A percentile compares a stretch with the other conserved stretches of the same genome.
These are phyloP conservation scores for Drosophila multiciliata DNA, from an alignment of 2,888 invertebrate genomes.

Conservation along the genomic window DNA sequence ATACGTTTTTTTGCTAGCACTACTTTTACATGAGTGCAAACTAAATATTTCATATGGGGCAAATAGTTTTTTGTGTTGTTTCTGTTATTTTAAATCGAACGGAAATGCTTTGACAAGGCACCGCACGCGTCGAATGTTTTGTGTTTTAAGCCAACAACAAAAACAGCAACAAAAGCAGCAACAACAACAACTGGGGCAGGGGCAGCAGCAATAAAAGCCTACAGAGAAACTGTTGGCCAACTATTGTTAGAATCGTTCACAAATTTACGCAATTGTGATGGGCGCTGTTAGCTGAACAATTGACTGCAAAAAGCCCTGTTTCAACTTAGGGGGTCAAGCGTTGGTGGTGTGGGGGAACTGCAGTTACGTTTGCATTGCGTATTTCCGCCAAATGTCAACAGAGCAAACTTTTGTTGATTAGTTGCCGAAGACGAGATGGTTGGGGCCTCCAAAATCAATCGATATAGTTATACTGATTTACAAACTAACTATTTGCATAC, in stretches of 20 bases:
- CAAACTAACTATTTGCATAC: conserved; percentile 51
- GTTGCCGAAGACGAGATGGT: conserved; percentile 35
- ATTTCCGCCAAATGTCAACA: conserved; percentile 84
- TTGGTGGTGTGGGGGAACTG: neutral
- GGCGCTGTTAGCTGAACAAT: conserved; percentile 49
- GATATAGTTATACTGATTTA: conserved; percentile 52
- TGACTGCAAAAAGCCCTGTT: conserved; percentile 5
- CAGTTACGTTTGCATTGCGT: conserved; percentile 83
- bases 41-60: neutral
- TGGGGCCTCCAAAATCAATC: conserved; percentile 45
- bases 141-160: conserved; percentile 6
- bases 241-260: conserved; percentile 77
- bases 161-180: neutral
- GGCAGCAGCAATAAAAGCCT: conserved; percentile 1
- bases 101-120: conserved; percentile 76
- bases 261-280: conserved; percentile 70
- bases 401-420: conserved; percentile 77
- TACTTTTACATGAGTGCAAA: conserved; percentile 1
- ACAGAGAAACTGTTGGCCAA: conserved; percentile 63
- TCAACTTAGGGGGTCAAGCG: neutral
- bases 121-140: conserved; percentile 63
- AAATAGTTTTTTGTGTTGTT: conserved; percentile 19
- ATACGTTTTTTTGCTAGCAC: conserved; percentile 1
- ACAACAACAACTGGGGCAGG: neutral
- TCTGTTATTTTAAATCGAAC: conserved; percentile 73